phyloP scores from a whole-genome alignment of 2,888 invertebrate genomes.

The Zygothrica quintamaculata region DNA sequence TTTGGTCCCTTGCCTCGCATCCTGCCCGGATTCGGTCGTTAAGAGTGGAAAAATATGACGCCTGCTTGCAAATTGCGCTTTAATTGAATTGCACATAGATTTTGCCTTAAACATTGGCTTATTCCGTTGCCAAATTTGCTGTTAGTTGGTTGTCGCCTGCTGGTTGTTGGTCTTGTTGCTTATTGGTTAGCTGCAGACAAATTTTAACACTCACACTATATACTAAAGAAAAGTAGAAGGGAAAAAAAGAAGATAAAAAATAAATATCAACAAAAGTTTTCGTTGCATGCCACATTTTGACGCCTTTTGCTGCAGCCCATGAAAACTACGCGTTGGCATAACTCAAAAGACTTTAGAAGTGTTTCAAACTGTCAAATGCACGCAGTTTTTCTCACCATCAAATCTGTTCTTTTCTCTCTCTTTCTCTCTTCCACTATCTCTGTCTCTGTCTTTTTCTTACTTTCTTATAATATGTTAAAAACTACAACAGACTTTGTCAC shows the following conservation, averaged over 20 bases:
- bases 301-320: constrained; percentile 23
- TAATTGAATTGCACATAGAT: constrained; percentile 76
- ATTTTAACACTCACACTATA: constrained; percentile 21
- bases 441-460: constrained; percentile 10
- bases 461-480: constrained; percentile 5
- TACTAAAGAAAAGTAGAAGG: background rate
- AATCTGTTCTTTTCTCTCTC: background rate
- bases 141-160: too few species aligned
- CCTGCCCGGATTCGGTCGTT: constrained; percentile 50
- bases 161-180: constrained; percentile 9
- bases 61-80: constrained; percentile 73
- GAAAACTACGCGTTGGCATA: constrained; percentile 47
- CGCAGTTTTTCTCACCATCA: constrained; percentile 38
- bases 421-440: constrained; percentile 4
- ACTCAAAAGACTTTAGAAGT: constrained; percentile 66
- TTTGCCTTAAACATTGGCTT: constrained; percentile 28
- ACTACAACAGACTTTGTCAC: constrained; percentile 54
- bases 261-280: constrained; percentile 17
- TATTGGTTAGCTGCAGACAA: constrained; percentile 20
- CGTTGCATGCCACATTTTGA: constrained; percentile 41
- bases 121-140: constrained; percentile 5
- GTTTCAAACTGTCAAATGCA: constrained; percentile 77
- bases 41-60: constrained; percentile 71
- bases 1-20: constrained; percentile 7
- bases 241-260: constrained; percentile 11